Percentiles rank a stretch among this genome's conserved stretches.
Conservation (phyloP, 2,888 invertebrate genomes). For the Furcula furcula region DNA sequence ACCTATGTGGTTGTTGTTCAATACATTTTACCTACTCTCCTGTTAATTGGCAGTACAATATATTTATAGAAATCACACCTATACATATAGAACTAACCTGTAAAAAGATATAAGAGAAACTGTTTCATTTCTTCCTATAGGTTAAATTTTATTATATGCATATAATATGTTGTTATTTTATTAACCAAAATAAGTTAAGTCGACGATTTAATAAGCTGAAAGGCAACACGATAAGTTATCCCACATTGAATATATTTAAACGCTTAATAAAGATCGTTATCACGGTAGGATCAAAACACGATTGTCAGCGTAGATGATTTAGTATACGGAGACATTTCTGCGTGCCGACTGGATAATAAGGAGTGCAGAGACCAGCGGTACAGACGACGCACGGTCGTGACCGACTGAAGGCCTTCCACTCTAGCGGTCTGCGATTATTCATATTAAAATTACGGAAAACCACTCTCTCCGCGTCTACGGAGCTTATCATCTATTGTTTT, state of each 20-base stretch:
- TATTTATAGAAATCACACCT: too few species aligned
- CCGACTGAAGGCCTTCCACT: conserved; percentile 55
- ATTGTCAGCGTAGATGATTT: conserved; percentile 13
- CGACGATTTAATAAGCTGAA: background rate
- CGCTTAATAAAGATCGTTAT: conserved; percentile 8
- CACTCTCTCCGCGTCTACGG: conserved; percentile 49
- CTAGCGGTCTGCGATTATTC: conserved; percentile 58
- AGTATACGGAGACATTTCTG: conserved; percentile 29
- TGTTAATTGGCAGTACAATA: too few species aligned
- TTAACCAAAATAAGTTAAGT: background rate
- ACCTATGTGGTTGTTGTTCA: too few species aligned
- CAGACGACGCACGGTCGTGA: conserved; percentile 57
- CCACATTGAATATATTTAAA: background rate
- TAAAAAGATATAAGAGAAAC: too few species aligned
- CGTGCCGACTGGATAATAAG: conserved; percentile 39
- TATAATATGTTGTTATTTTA: background rate
- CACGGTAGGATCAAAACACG: conserved; percentile 16
- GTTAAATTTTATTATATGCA: too few species aligned
- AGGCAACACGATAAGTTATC: background rate
- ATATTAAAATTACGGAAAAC: conserved; percentile 65
- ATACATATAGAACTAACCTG: too few species aligned
- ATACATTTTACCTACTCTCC: too few species aligned
- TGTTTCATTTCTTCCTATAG: too few species aligned
- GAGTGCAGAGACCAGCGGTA: conserved; percentile 34
- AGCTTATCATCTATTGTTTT: conserved; percentile 55